A percentile compares a stretch with the other conserved stretches of the same genome.
Evolutionary conservation across 2,888 invertebrate genomes (phyloP).

Genomic region (Perdita meconis): DNA sequence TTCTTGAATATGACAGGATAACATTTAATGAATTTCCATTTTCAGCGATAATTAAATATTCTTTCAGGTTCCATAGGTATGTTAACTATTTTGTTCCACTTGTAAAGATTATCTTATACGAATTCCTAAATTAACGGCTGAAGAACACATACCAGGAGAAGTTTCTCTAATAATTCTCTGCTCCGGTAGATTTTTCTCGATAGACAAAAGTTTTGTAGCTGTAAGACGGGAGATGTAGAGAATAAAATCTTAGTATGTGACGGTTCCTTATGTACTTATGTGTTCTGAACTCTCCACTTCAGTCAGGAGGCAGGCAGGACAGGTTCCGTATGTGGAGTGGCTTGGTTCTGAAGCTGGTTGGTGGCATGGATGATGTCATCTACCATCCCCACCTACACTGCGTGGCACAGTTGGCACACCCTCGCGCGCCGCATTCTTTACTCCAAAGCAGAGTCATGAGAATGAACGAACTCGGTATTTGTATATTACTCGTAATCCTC

Average conservation of each 20-base stretch:
- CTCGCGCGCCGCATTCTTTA: constrained; percentile 84
- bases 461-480: constrained; percentile 85
- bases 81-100: constrained; percentile 84
- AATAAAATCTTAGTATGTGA: constrained; percentile 81
- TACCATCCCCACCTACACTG: constrained; percentile 84
- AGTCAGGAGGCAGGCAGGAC: constrained; percentile 84
- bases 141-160: constrained; percentile 79
- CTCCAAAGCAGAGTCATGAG: constrained; percentile 85
- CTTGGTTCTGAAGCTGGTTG: constrained; percentile 83
- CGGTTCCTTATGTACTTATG: constrained; percentile 84
- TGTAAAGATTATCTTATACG: constrained; percentile 72
- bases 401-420: constrained; percentile 84
- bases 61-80: constrained; percentile 84
- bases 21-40: constrained; percentile 70
- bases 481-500: constrained; percentile 85
- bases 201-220: constrained; percentile 73
- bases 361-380: constrained; percentile 84
- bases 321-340: constrained; percentile 84
- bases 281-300: constrained; percentile 84
- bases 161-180: constrained; percentile 73
- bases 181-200: constrained; percentile 75
- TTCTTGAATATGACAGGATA: constrained; percentile 55
- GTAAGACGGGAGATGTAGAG: constrained; percentile 77
- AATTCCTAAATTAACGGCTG: constrained; percentile 76
- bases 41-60: constrained; percentile 80